Evolutionary conservation across 2,888 invertebrate species (phyloP).

Genomic region (Luperina nickerlii): DNA sequence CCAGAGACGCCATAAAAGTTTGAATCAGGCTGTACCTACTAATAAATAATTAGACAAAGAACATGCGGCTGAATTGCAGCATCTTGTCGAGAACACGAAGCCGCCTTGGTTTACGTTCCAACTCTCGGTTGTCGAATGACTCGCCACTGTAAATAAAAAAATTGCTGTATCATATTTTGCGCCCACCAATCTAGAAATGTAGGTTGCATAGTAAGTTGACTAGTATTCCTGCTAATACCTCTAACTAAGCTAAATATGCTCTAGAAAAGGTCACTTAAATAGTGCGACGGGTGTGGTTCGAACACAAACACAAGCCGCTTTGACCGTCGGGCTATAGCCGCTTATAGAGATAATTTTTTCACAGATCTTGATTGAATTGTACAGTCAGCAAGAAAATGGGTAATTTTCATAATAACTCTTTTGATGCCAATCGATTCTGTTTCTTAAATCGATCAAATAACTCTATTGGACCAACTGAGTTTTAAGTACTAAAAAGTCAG

Average conservation of each 20-base stretch:
- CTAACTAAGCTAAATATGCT: not conserved
- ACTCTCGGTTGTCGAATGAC: conserved; percentile 83
- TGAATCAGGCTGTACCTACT: not conserved
- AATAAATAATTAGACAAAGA: conserved; percentile 91
- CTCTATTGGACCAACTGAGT: too few species aligned
- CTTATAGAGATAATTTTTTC: not conserved
- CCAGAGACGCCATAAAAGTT: not conserved
- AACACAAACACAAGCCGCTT: not conserved
- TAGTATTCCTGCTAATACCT: not conserved
- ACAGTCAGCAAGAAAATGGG: too few species aligned
- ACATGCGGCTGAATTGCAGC: conserved; percentile 91
- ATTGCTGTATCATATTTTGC: not conserved
- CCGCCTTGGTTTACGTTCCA: conserved; percentile 87
- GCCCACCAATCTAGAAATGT: not conserved
- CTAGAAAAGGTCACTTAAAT: not conserved
- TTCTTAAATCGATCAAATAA: too few species aligned
- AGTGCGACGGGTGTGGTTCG: not conserved
- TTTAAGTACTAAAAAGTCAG: too few species aligned
- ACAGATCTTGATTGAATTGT: too few species aligned
- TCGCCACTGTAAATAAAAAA: conserved; percentile 81
- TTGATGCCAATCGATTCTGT: too few species aligned
- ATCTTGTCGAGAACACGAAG: conserved; percentile 89
- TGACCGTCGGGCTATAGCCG: not conserved
- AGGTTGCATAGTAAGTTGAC: not conserved
- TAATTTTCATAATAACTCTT: too few species aligned